Conservation (phyloP, 2,797 vertebrate species). For the Diceros bicornis region DNA sequence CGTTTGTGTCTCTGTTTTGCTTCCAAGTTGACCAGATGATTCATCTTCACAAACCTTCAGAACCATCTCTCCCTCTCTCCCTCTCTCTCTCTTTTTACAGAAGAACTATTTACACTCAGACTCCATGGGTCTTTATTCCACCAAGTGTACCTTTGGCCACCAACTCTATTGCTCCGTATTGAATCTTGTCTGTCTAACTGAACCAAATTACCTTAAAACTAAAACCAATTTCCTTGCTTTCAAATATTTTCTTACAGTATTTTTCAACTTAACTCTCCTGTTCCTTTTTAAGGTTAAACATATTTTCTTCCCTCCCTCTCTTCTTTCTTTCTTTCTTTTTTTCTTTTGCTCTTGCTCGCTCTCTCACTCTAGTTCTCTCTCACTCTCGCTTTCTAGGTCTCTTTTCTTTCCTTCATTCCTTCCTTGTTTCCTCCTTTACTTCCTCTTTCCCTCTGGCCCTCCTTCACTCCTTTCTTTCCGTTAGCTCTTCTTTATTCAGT, state of each 20-base stretch:
- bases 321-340: fast-evolving
- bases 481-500: background rate
- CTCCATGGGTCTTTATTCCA: background rate
- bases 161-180: background rate
- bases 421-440: background rate
- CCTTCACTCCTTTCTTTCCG: background rate
- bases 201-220: background rate
- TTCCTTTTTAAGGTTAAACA: background rate
- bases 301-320: background rate
- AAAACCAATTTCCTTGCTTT: background rate
- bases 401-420: background rate
- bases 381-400: fast-evolving
- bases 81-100: background rate
- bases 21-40: background rate
- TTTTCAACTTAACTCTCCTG: background rate
- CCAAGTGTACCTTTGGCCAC: background rate
- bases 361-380: fast-evolving
- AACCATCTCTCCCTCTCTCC: background rate
- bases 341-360: background rate
- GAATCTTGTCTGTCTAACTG: background rate
- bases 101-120: background rate
- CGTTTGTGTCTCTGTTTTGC: background rate
- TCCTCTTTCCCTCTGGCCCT: background rate
- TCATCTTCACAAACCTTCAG: background rate
- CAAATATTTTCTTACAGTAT: background rate